Base-by-base conservation (phyloP, 2,888 invertebrate genomes). In the Cheilosia vernalis region DNA sequence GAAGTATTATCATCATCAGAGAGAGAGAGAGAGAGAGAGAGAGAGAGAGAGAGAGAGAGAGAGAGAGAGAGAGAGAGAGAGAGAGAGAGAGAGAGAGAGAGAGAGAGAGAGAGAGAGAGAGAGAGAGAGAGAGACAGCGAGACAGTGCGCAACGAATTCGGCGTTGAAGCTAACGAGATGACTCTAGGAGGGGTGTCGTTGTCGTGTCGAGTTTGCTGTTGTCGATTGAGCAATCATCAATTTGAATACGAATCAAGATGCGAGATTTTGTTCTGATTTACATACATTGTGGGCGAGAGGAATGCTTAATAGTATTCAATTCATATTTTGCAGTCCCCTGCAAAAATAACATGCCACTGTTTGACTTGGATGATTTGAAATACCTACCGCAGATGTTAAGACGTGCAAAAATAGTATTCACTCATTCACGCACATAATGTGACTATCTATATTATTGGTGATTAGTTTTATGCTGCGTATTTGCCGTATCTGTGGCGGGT, bases 291-390 rank as follows among this genome's bases (percentile, higher is more conserved):
- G 64, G 74, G 64, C 40, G 74, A 40, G 19, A 49, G 53, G 30
- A 73, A 47, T 49, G 66, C 13, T 40, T 51, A 27, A 42, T 67
- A 21, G 44, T 37, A 55, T 64, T 37, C 27, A 51, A 63, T 72
- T 61, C 61, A 73, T 63, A 19, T 63, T 73, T 67, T 76, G 49
- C 56, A 56, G 30, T 37, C 49, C 13, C 37, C 49, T 64, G 76
- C 66, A 66, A 67, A 74, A 51, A 76, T 67, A 76, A 42, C 76
- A 58, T 60, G 40, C 49, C 24, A 51, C 47, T 67, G 66, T 76
- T 67, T 76, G 60, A 76, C 51, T 21, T 51, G n/a, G 66, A 67
- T 67, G 60, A 51, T 40, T 67, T 60, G 60, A 66, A 60, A 66
- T 66, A 49, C 10, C 64, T 66, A 49, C 10, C 64, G 56, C 47